Evolutionary conservation across 1,140 invertebrate species (phyloP), one percentile per base, ranked within the genome.

Genomic region (Cotesia chilonis): DNA sequence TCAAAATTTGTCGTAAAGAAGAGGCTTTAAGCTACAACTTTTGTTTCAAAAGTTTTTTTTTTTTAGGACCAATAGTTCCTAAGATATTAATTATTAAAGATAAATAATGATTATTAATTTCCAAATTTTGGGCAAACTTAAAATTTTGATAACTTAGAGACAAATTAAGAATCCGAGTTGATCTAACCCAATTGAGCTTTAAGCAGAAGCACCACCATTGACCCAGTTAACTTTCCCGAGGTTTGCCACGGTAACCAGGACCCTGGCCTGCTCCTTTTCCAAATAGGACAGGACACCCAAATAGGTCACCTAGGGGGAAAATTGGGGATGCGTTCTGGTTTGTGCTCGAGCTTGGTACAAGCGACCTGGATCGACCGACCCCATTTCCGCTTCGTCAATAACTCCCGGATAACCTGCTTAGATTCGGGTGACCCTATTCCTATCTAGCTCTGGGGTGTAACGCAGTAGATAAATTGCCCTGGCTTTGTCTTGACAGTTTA

Each of bases 351-450:
- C 20, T 28, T 28, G 20, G 20, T 28, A 28, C 20, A 2, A 28
- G 20, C 74, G 81, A 79, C 84, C 85, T 85, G 80, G 83, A 86
- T 85, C 83, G 85, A 86, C 81, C 84, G 84, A 81, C 84, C 84
- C 68, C 78, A 84, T 86, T 86, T 79, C 76, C 69, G 64, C 52
- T 41, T 17, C 59, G 52, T 52, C n/a, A 12, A 68, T 14, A 12
- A 36, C 37, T 65, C 71, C 65, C 47, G 65, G 71, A 55, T 59
- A 68, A 68, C 71, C 65, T 68, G 3, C 52, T 52, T 66, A 20
- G 12, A n/a, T 59, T 68, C 38, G 6, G 3, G 10, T 63, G 60
- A 63, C 70, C 63, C 35, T 60, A 66, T 72, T 57, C 1, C 9
- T 41, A 52, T 28, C 63, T 47, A 6, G n/a, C n/a, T 17, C 41